Evolutionary conservation across 1,140 invertebrate genomes (phyloP).

Genomic region (Yoshiicerus persimilis): DNA sequence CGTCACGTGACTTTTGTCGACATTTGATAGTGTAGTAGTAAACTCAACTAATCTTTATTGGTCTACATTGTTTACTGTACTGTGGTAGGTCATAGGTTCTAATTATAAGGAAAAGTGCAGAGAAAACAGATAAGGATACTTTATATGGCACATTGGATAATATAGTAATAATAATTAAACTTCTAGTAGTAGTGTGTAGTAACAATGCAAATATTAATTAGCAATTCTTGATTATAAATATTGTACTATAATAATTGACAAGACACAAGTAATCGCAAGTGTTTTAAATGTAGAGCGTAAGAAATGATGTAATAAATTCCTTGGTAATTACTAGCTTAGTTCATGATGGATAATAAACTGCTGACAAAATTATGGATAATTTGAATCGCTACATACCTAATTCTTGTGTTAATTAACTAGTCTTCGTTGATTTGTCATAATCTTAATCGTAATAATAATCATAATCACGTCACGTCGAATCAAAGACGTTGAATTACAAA

Average conservation of each 20-base stretch:
- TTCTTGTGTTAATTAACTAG: slow-evolving; percentile 19
- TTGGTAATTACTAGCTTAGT: not conserved
- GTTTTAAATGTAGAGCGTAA: not conserved
- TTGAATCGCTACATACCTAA: not conserved
- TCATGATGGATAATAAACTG: not conserved
- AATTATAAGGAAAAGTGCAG: not conserved
- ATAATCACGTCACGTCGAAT: not conserved
- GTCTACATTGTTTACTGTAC: not conserved
- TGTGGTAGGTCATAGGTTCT: not conserved
- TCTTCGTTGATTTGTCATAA: slow-evolving; percentile 12
- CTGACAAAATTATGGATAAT: not conserved
- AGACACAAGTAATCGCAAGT: not conserved
- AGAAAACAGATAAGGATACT: not conserved
- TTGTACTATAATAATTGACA: not conserved
- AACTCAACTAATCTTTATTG: not conserved
- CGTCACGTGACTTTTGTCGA: too few relatives aligned
- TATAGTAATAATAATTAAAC: not conserved
- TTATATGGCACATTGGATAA: not conserved
- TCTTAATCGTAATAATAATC: not conserved
- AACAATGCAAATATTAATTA: too few relatives aligned
- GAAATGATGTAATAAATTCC: not conserved
- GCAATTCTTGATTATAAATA: too few relatives aligned
- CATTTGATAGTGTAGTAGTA: too few relatives aligned
- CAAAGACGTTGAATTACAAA: not conserved
- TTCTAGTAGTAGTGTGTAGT: too few relatives aligned